Evolutionary conservation across 2,888 invertebrate genomes (phyloP), one percentile per base, ranked within the genome.

Genomic region (Microplitis manilae): DNA sequence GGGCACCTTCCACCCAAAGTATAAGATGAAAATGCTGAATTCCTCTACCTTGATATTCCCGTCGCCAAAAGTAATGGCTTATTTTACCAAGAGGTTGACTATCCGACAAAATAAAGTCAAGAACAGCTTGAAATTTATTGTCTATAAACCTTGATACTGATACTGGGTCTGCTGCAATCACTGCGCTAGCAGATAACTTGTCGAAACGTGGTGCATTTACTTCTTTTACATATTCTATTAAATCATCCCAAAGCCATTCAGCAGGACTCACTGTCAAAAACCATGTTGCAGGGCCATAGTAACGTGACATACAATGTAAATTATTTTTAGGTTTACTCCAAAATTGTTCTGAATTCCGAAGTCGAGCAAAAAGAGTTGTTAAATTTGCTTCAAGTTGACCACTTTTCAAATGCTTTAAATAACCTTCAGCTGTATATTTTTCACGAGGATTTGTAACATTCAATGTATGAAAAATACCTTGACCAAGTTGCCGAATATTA

Each of bases 61-160:
- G 76, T 9, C 84, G 73, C 78, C 79, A 81, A 73, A 83, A 81
- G 40, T 83, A 83, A 79, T 83, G 80, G 20, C 59, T 68, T n/a
- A 83, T 68, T 71, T 79, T 60, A 30, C 81, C 81, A 8, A 85
- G 68, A 15, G 84, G 84, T 17, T 77, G 13, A 13, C 30, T 81
- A 8, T 80, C 67, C 9, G 65, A 65, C 4, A 9, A 2, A 1
- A 65, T 17, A 13, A 65, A 86, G 41, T 85, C 82, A 13, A 86
- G 79, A 79, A 85, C 84, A n/a, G 81, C 82, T 7, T 77, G 69
- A 79, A 86, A 86, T 78, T 86, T 85, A 38, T 81, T 84, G 59
- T 85, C 84, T 68, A 85, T 83, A 79, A 86, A 86, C 41, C 85
- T 69, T 6, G 84, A 85, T 17, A 82, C 80, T 9, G 85, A 82